phyloP scores from a whole-genome alignment of 2,797 vertebrate species.

The Melanotaenia nigrans region DNA sequence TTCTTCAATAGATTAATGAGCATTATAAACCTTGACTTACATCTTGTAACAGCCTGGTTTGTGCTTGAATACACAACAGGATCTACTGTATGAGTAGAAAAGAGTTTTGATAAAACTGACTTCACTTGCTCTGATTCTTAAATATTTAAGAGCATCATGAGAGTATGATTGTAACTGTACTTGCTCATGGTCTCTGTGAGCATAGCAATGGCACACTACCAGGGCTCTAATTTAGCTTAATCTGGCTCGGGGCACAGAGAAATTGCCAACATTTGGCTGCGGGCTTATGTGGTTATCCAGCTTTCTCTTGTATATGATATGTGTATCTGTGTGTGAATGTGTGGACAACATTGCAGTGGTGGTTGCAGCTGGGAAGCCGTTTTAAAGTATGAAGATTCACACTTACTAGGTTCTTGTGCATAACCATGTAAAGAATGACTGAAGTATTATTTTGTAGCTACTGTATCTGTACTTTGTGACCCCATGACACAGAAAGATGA shows the following conservation, averaged over 20 bases:
- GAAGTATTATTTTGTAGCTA: constrained; percentile 41
- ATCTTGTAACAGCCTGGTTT: too few relatives aligned
- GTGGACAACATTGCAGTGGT: constrained; percentile 37
- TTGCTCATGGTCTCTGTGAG: constrained; percentile 22
- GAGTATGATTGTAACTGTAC: constrained; percentile 9
- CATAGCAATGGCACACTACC: constrained; percentile 39
- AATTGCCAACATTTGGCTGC: constrained; percentile 47
- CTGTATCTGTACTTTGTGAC: constrained; percentile 2
- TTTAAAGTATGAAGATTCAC: constrained; percentile 13
- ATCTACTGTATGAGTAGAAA: not conserved
- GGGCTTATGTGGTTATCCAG: constrained; percentile 36
- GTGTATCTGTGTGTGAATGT: constrained; percentile 7
- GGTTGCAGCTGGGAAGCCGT: not conserved
- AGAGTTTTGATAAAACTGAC: not conserved
- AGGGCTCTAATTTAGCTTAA: constrained; percentile 49
- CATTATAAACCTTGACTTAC: not conserved
- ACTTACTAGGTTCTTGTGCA: constrained; percentile 13
- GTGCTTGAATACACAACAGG: not conserved
- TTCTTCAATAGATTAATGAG: not conserved
- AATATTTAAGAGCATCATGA: not conserved
- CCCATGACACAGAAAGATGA: not conserved
- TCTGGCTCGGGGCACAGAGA: constrained; percentile 25
- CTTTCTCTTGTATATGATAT: constrained; percentile 12
- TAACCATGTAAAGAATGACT: constrained; percentile 24
- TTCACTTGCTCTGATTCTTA: not conserved